phyloP scores from a whole-genome alignment of 64 coral and sea anemone species.

The Trachythela sp. region DNA sequence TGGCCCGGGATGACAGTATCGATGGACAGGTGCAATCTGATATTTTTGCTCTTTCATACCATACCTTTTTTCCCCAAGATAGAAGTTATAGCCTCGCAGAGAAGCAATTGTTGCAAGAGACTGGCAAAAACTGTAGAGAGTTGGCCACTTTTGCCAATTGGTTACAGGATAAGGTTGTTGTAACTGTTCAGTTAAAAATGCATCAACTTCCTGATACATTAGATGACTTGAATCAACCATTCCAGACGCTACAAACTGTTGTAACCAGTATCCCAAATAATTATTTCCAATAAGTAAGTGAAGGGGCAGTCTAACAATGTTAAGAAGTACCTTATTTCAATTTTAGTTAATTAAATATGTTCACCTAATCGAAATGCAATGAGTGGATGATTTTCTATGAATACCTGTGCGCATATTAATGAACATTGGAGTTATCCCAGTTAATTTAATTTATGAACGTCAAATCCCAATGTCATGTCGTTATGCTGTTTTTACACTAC shows the following conservation, averaged over 20 bases:
- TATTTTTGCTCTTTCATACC: constrained; percentile 20
- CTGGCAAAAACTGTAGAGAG: constrained; percentile 50
- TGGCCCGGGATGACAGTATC: constrained; percentile 34
- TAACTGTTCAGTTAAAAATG: constrained; percentile 56
- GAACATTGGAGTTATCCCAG: too few relatives aligned
- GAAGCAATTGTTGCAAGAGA: constrained; percentile 28
- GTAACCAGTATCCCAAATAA: constrained; percentile 44
- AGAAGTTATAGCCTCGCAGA: constrained; percentile 27
- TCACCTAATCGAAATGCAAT: too few relatives aligned
- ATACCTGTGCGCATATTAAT: too few relatives aligned
- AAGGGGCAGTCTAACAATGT: background rate
- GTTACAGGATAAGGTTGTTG: constrained; percentile 43
- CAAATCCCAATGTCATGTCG: too few relatives aligned
- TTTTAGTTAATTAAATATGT: background rate
- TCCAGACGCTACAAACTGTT: constrained; percentile 29
- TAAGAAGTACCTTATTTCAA: background rate
- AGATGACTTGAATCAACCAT: constrained; percentile 35
- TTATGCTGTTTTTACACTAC: too few relatives aligned
- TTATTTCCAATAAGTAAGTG: constrained; percentile 6
- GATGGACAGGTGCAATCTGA: background rate
- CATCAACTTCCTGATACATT: constrained; percentile 52
- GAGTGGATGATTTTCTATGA: too few relatives aligned
- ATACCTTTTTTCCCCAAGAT: constrained; percentile 30
- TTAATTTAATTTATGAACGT: too few relatives aligned
- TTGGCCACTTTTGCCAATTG: constrained; percentile 51